phyloP scores from a whole-genome alignment of 2,113 vertebrate genomes.

The Hydropotes inermis region DNA sequence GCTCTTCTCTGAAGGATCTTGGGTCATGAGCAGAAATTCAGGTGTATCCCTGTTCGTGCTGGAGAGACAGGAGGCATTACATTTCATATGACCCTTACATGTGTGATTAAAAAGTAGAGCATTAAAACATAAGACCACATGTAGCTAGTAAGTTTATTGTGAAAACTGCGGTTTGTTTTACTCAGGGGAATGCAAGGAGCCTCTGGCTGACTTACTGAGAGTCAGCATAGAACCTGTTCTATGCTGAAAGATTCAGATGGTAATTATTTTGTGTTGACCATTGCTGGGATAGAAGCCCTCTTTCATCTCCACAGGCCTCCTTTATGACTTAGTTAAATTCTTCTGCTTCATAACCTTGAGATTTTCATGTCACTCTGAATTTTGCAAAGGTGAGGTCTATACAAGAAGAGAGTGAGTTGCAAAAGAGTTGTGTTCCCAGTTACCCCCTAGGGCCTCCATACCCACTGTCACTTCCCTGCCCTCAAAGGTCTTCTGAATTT shows the following conservation, averaged over 20 bases:
- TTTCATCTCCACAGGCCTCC: neutral
- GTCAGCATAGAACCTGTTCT: neutral
- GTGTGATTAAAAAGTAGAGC: neutral
- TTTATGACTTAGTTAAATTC: conserved; percentile 8
- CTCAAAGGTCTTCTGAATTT: neutral
- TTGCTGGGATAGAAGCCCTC: neutral
- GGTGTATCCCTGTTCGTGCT: accelerated
- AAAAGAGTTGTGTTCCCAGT: neutral
- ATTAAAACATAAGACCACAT: neutral
- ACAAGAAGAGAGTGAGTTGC: neutral
- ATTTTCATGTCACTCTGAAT: neutral
- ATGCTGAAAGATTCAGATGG: neutral
- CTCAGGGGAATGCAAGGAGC: neutral
- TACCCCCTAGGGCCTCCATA: neutral
- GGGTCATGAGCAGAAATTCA: neutral
- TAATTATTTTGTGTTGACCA: neutral
- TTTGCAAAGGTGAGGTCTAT: neutral
- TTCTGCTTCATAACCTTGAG: conserved; percentile 21
- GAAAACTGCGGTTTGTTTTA: neutral
- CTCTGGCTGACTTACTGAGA: neutral
- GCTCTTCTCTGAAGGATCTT: neutral
- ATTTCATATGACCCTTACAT: neutral
- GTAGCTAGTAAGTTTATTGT: neutral
- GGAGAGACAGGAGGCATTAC: neutral
- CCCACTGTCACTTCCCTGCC: neutral